Base-by-base conservation (phyloP, 2,888 invertebrate species). In the Brenthis daphne region DNA sequence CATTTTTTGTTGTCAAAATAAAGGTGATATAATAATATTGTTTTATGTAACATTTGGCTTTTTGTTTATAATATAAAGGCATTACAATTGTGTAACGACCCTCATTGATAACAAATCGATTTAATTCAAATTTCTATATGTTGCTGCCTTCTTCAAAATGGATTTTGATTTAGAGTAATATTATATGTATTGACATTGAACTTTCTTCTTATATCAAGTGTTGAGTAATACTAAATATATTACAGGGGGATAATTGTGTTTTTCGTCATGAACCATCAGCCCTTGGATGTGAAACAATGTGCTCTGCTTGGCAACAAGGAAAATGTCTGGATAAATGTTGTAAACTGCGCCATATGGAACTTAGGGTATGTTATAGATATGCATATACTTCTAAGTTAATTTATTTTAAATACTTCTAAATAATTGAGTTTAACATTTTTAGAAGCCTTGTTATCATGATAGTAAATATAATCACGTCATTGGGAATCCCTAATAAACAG, bases 231-330 rank as follows among this genome's bases (percentile, higher is more conserved):
- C n/a, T 37, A 24, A 56, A 68, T 70, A 58, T 63, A 71, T 79
- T 84, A 24, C 83, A 97, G 97, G 97, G 97, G 72, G 95, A 96
- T 78, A 94, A 91, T 79, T 98, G 97, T 89, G 95, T 95, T 70
- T 98, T 96, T 87, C 95, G 98, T 75, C 98, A 98, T 93, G 97
- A 97, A 87, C 96, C 96, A 65, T 94, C 95, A 68, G 97, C 97
- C 13, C 93, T 96, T 79, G 97, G 96, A 53, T 96, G 96, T 82
- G 97, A 97, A 92, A 95, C 95, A 1, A 95, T 96, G 86, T 98
- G 97, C 86, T 89, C 94, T 12, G 95, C 95, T 74, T 98, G 97
- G 97, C 95, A 96, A 83, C 95, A 96, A 85, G 97, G 97, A 76
- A 95, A 95, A 83, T 98, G 98, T 84, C 90, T 94, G 53, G 95